Evolutionary conservation across 2,797 vertebrate genomes (phyloP).

Genomic region (Phoebastria nigripes): DNA sequence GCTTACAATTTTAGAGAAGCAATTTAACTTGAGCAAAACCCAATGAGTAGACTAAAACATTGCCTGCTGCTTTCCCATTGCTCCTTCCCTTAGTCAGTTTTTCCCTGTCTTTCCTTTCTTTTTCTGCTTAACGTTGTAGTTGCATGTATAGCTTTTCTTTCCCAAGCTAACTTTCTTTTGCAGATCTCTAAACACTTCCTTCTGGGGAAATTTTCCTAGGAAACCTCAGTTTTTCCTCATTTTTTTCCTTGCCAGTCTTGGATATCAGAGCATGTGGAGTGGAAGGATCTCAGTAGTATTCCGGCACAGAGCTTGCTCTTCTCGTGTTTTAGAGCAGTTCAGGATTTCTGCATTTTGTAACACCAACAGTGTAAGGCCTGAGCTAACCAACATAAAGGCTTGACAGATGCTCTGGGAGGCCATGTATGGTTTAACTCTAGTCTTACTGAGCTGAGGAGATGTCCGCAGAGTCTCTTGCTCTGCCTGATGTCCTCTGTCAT

Average conservation of each 20-base stretch:
- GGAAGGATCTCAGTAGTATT: background rate
- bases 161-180: background rate
- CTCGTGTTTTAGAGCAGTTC: background rate
- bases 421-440: background rate
- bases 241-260: background rate
- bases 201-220: background rate
- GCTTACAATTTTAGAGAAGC: background rate
- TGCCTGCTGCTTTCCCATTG: slow-evolving; percentile 13
- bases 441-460: background rate
- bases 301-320: background rate
- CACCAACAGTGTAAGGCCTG: background rate
- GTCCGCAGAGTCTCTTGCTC: background rate
- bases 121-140: background rate
- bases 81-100: background rate
- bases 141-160: slow-evolving; percentile 2
- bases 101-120: background rate
- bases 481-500: background rate
- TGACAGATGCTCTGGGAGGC: background rate
- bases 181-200: background rate
- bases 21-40: background rate
- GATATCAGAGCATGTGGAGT: slow-evolving; percentile 28
- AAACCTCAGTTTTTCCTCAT: background rate
- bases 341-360: background rate
- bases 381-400: background rate
- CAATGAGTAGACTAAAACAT: background rate